Evolutionary conservation across 2,888 invertebrate genomes (phyloP), one percentile per base, ranked within the genome.

Genomic region (Alloplasta piceator): DNA sequence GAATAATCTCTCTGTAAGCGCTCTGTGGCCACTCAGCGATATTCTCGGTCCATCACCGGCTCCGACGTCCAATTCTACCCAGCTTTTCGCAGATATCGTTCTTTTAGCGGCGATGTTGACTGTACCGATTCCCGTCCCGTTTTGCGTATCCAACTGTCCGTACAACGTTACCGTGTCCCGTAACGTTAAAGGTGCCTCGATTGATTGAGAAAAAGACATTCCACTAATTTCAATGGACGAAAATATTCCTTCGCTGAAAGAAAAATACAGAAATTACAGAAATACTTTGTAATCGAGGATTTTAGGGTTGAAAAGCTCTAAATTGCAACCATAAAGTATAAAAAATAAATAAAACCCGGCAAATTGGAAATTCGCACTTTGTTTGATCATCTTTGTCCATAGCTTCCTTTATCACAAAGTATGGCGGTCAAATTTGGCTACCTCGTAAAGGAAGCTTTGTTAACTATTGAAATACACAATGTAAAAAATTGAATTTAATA

Each of bases 201-300:
- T 97, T 0, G 98, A 98, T 91, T 98, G 98, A 16, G 96, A 95
- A 89, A 98, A 96, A 60, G 96, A 96, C 96, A 98, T 98, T 7
- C 97, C 97, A n/a, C 97, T 97, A 43, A 98, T 95, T 93, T 98
- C 98, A 84, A 98, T 94, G 80, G 93, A 94, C 10, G 98, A 97
- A 87, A 97, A 92, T 6, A 94, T 89, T 56, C 93, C 92, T 10
- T 92, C 88, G 16, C 94, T 90, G 73, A 1, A 85, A 86, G 55
- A n/a, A 73, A 56, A 41, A 58, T 68, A 76, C 75, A 16, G 43
- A 64, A 16, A 55, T 12, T n/a, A n/a, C 6, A 12, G 2, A 50
- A 36, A 26, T 43, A 52, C n/a, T n/a, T n/a, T n/a, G n/a, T n/a
- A n/a, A n/a, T n/a, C n/a, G n/a, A n/a, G n/a, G n/a, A n/a, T n/a